phyloP scores from a whole-genome alignment of 2,888 invertebrate species.

The Thera britannica region DNA sequence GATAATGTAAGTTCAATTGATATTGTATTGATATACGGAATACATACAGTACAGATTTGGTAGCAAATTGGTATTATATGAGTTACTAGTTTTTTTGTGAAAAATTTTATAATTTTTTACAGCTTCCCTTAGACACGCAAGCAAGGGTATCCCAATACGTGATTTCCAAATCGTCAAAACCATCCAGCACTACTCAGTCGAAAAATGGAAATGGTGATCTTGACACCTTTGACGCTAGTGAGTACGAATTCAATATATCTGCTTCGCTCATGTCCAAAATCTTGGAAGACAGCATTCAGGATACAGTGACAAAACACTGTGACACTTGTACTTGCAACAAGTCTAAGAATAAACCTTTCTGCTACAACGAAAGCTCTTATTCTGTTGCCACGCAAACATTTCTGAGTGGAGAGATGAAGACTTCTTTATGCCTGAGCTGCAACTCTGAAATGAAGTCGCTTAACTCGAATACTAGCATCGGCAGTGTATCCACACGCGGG shows the following conservation, averaged over 20 bases:
- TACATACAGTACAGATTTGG: neutral
- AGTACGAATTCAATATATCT: conserved; percentile 89
- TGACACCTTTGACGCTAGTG: conserved; percentile 84
- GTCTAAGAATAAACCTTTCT: conserved; percentile 79
- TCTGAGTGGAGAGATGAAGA: conserved; percentile 76
- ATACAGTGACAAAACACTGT: conserved; percentile 92
- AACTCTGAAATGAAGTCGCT: conserved; percentile 83
- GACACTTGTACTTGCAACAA: conserved; percentile 91
- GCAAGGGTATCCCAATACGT: conserved; percentile 93
- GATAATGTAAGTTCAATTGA: conserved; percentile 89
- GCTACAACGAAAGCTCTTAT: conserved; percentile 83
- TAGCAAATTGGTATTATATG: too few species aligned
- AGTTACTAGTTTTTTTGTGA: neutral
- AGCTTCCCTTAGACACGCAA: conserved; percentile 97
- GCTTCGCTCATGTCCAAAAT: conserved; percentile 97
- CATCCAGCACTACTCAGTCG: conserved; percentile 73
- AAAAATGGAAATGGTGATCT: conserved; percentile 65
- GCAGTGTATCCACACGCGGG: conserved; percentile 70
- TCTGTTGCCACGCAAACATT: conserved; percentile 87
- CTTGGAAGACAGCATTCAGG: conserved; percentile 93
- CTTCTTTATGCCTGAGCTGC: conserved; percentile 85
- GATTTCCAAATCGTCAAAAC: conserved; percentile 84
- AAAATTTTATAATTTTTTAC: conserved; percentile 51
- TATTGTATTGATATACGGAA: neutral
- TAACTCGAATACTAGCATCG: conserved; percentile 71